Base-by-base conservation (phyloP, 2,888 invertebrate species). In the Pandemis corylana region DNA sequence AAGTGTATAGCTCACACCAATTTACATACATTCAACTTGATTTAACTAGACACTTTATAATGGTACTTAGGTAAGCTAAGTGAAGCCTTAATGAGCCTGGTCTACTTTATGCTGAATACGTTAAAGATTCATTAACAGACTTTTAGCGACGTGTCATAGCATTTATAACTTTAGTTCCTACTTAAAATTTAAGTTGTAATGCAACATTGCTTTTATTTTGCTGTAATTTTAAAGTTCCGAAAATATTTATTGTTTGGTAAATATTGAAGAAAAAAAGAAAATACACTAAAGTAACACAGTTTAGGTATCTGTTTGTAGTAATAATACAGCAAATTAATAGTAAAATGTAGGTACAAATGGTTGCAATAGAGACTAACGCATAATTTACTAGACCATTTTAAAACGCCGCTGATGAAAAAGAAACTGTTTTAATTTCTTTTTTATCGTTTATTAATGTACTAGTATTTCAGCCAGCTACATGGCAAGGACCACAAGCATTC, bases 361-460 rank as follows among this genome's bases (percentile, higher is more conserved):
- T 44, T 44, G 9, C 44, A 44, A 44, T 44, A 36, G 28, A 36
- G 28, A 2, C 44, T 9, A 44, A 44, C 7, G 49, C 13, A 49
- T 49, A 13, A 49, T 36, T 36, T 51, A n/a, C 7, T 51, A 36
- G n/a, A n/a, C n/a, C 0, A n/a, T 51, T 51, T 51, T 13, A 51
- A 51, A 5, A 15, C 0, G 51, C n/a, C 51, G n/a, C 51, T 51
- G n/a, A 51, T 51, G 51, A 51, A 5, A 51, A 28, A 20, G 0
- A 20, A 53, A 56, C 7, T 6, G 6, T 6, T 20, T 56, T 56
- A 3, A 56, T 65, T 56, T 44, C 41, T 49, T 20, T 53, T 63
- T 78, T 64, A 76, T 69, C 12, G 4, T 46, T 46, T 12, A 12
- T 76, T 72, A 78, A 49, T 49, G 42, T 46, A 36, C 46, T 72